Percentiles rank a stretch among this genome's conserved stretches.
Evolutionary conservation across 2,888 invertebrate genomes (phyloP).

Genomic region (Rhingia campestris): DNA sequence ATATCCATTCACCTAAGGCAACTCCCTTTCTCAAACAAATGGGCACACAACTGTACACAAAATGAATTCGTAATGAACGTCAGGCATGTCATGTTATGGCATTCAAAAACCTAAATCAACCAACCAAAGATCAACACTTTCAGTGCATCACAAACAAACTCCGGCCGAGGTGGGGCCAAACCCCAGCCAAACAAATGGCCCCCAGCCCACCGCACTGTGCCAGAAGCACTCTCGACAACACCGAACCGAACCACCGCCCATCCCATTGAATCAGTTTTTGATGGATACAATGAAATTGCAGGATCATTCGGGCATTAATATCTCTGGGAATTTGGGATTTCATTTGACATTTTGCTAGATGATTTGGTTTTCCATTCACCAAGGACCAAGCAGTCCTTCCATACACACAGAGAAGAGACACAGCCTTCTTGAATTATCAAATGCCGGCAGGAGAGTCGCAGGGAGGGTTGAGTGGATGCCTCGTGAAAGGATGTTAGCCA

Average conservation of each 20-base stretch:
- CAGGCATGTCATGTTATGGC: constrained; percentile 66
- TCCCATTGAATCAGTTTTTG: constrained; percentile 68
- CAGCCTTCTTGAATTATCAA: constrained; percentile 36
- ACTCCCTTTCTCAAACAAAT: constrained; percentile 24
- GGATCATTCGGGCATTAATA: constrained; percentile 75
- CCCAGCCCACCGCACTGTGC: not conserved
- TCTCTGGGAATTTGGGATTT: constrained; percentile 75
- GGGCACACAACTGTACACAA: constrained; percentile 47
- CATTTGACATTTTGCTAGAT: constrained; percentile 75
- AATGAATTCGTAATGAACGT: constrained; percentile 72
- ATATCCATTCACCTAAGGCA: not conserved
- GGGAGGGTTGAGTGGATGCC: not conserved
- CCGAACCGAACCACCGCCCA: constrained; percentile 1
- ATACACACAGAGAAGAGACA: not conserved
- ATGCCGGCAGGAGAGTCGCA: not conserved
- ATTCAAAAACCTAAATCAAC: constrained; percentile 67
- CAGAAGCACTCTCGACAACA: constrained; percentile 10
- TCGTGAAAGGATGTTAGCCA: constrained; percentile 41
- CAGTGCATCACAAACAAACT: constrained; percentile 64
- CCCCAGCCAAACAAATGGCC: constrained; percentile 1
- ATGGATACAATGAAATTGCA: constrained; percentile 75
- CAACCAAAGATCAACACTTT: constrained; percentile 72
- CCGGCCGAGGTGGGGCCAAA: not conserved
- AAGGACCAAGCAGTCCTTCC: constrained; percentile 39
- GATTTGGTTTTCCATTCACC: constrained; percentile 63